Evolutionary conservation across 2,113 vertebrate species (phyloP), one percentile per base, ranked within the genome.

Genomic region (Tetraodon nigroviridis): DNA sequence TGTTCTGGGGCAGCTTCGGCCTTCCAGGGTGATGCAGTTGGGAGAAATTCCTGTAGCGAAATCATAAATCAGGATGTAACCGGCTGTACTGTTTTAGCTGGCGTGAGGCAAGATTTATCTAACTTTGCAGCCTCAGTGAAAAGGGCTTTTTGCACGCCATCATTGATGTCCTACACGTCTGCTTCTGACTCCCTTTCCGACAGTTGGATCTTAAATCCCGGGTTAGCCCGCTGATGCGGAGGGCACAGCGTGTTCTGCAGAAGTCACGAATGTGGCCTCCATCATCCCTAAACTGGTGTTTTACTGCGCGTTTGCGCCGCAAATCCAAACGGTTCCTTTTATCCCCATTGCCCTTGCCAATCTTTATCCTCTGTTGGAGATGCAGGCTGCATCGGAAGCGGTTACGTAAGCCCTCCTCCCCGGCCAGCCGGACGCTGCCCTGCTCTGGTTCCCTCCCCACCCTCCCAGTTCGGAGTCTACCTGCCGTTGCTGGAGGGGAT

Each of bases 391-490:
- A 82, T 84, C 76, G 79, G 75, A 78, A 79, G 66, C 61, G 57
- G 68, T 87, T 89, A 89, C 71, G 71, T 87, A 87, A 89, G 74
- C 68, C 64, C 77, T 61, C 71, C 64, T 50, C 62, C 64, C 58
- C 58, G 29, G 22, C 58, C 58, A 24, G 22, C 61, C 73, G 29
- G 55, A 70, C 64, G 59, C 61, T 29, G 69, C 61, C 59, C 50
- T 40, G 1, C 59, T 45, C 45, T 40, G 41, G 18, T 37, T 51
- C 18, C 24, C 32, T 0, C 55, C 49, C 46, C 37, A 44, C 47
- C 40, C 71, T 50, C 76, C 3, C 24, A 56, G 64, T 51, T 48
- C 45, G 49, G 61, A 61, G 48, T 56, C 71, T 58, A 64, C 75
- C 42, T 44, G 42, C 42, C 10, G 32, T 37, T 44, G 42, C 51